Base-by-base conservation (phyloP, 92 coral and sea anemone species). In the Epizoanthus scotinus region DNA sequence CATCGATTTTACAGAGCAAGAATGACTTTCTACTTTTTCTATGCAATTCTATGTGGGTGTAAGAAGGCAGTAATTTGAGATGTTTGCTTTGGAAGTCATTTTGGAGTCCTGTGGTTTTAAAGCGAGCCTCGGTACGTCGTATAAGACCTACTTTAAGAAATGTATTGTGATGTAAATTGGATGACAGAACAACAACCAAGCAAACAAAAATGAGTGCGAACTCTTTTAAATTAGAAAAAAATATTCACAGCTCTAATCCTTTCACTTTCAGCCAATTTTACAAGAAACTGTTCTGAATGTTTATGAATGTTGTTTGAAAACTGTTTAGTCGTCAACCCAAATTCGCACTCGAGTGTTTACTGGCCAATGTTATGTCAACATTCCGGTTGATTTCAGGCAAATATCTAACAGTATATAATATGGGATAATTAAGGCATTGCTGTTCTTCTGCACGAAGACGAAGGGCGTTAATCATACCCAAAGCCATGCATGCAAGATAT, bases 141-240 rank as follows among this genome's bases (percentile, higher is more conserved):
- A 67, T 75, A 75, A 58, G 81, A 75, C 53, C 26, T 21, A 75
- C 63, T 75, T 59, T n/a, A 59, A 34, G 0, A 27, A 59, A 58
- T 25, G 67, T 27, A 75, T 75, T 75, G 81, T 75, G 38, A 75
- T 75, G 80, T 74, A 74, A 74, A 74, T 74, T 58, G 58, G 8
- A 18, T 24, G 65, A 3, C 19, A 22, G 36, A 47, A 29, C 34
- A 57, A 58, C 26, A 75, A 15, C 17, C 42, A 53, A 36, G 34
- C 42, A 19, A 24, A 60, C 24, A 8, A 59, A 75, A 60, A 34
- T 19, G 18, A 34, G 21, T 75, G 38, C n/a, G 24, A 27, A 36
- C 44, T 59, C 6, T 38, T 40, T 0, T 15, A 9, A 47, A 47
- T 47, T 47, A 47, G 52, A 47, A 34, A 47, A 47, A 47, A 47